phyloP scores from a whole-genome alignment of 2,888 invertebrate species.

The Geotrupes spiniger region DNA sequence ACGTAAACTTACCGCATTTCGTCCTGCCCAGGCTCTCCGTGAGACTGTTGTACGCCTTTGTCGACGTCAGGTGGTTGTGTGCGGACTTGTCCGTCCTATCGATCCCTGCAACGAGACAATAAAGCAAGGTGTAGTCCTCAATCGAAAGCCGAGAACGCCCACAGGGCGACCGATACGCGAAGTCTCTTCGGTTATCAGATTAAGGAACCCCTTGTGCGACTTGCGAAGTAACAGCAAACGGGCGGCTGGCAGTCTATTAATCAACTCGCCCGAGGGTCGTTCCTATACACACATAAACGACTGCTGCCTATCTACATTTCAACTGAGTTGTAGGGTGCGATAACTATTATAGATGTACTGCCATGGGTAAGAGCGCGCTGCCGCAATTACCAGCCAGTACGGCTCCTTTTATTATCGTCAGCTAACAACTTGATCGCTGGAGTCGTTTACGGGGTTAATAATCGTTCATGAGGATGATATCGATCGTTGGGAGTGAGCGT shows the following conservation, averaged over 20 bases:
- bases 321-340: too few species aligned
- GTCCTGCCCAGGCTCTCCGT: constrained; percentile 43
- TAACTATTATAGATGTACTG: too few species aligned
- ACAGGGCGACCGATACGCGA: constrained; percentile 41
- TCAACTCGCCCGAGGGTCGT: constrained; percentile 37
- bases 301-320: too few species aligned
- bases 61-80: constrained; percentile 41
- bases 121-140: constrained; percentile 21
- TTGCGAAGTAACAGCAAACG: constrained; percentile 46
- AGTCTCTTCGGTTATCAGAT: constrained; percentile 48
- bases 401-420: too few species aligned
- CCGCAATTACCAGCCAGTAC: too few species aligned
- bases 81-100: constrained; percentile 40
- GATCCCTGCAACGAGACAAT: constrained; percentile 32
- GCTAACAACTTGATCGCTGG: too few species aligned
- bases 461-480: too few species aligned
- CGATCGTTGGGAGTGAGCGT: too few species aligned
- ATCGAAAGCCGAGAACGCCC: too few species aligned
- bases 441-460: too few species aligned
- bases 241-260: constrained; percentile 46
- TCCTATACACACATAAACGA: too few species aligned
- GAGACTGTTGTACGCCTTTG: constrained; percentile 44
- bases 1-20: constrained; percentile 47
- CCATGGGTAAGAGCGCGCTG: too few species aligned
- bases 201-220: constrained; percentile 41